Percentiles rank a stretch among this genome's conserved stretches.
These are phyloP conservation scores for Zaprionus kolodkinae DNA, from an alignment of 1,140 invertebrate species.

Conservation along the genomic window DNA sequence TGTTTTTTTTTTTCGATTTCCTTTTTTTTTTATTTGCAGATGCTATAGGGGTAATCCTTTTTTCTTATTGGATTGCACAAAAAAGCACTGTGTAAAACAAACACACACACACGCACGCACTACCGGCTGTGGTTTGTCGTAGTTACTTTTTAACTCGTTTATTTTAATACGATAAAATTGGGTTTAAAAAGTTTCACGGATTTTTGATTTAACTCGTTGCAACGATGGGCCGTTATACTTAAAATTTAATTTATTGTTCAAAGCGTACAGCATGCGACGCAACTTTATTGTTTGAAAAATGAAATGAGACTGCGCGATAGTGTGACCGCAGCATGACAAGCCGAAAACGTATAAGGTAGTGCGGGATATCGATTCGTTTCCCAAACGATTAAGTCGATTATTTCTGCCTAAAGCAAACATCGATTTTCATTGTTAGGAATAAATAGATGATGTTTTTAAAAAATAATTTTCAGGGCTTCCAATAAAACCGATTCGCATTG, in stretches of 20 bases:
- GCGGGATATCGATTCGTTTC: too few species aligned
- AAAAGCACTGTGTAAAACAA: constrained; percentile 6
- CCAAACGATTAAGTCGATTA: too few species aligned
- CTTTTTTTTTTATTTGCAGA: constrained; percentile 10
- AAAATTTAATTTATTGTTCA: constrained; percentile 41
- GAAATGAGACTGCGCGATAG: constrained; percentile 43
- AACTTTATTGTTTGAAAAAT: constrained; percentile 37
- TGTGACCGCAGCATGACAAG: constrained; percentile 29
- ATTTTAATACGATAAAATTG: constrained; percentile 22
- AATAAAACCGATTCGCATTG: too few species aligned
- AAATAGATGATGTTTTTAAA: too few species aligned
- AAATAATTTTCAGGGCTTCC: too few species aligned
- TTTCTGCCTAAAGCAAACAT: too few species aligned
- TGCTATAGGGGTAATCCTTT: constrained; percentile 33
- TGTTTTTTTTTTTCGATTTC: not conserved
- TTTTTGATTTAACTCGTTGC: constrained; percentile 12
- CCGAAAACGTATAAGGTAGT: not conserved
- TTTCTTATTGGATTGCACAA: constrained; percentile 42
- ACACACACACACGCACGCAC: constrained; percentile 21
- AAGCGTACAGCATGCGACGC: constrained; percentile 25
- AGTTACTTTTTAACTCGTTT: constrained; percentile 8
- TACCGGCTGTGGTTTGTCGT: constrained; percentile 19
- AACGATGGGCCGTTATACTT: constrained; percentile 43
- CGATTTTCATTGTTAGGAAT: too few species aligned
- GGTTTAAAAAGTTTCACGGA: constrained; percentile 2